Percentiles rank a stretch among this genome's conserved stretches.
phyloP scores from a whole-genome alignment of 64 coral and sea anemone genomes.

The Dendrophyllia cribrosa region DNA sequence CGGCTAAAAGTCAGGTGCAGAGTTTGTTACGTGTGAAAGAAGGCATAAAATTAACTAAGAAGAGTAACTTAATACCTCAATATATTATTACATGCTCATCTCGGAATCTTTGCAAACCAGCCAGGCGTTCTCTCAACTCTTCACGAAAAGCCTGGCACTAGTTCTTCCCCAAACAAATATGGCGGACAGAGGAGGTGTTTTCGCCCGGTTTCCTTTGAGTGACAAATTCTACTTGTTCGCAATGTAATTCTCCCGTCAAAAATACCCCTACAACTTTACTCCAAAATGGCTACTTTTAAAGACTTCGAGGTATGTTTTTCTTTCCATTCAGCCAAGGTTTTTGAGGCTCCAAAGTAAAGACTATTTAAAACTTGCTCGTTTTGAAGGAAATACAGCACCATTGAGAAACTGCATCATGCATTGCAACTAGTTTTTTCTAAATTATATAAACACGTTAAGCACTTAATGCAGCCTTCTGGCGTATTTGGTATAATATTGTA shows the following conservation, averaged over 20 bases:
- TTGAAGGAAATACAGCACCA: too few relatives aligned
- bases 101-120: background rate
- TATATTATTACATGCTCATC: background rate
- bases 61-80: background rate
- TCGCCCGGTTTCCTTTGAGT: background rate
- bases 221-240: background rate
- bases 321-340: background rate
- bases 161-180: slow-evolving; percentile 40
- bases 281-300: slow-evolving; percentile 73
- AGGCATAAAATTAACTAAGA: background rate
- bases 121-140: slow-evolving; percentile 28
- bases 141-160: background rate
- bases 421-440: too few relatives aligned
- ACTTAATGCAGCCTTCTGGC: too few relatives aligned
- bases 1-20: background rate
- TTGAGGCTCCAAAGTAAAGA: background rate
- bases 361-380: too few relatives aligned
- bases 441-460: too few relatives aligned
- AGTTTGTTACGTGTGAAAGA: background rate
- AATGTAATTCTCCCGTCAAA: background rate
- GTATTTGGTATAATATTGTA: too few relatives aligned
- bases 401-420: too few relatives aligned
- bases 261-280: background rate
- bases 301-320: slow-evolving; percentile 80
- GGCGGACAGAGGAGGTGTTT: slow-evolving; percentile 25